A percentile compares a stretch with the other conserved stretches of the same genome.
These are phyloP conservation scores for Euschistus heros DNA, from an alignment of 1,140 invertebrate species.

Conservation along the genomic window DNA sequence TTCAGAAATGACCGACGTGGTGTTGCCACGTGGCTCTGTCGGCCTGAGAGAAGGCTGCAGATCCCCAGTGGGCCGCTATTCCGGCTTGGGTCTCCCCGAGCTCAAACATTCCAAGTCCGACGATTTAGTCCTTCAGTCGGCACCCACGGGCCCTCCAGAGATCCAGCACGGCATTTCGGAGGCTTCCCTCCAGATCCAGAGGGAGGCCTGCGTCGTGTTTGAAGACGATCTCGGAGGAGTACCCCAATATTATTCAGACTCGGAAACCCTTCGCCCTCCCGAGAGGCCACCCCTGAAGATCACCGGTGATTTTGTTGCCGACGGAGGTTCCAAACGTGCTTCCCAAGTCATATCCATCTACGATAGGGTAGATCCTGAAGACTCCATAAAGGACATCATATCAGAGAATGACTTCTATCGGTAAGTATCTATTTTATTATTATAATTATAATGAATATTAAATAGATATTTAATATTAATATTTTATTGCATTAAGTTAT, in stretches of 20 bases:
- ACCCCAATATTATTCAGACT: slow-evolving; percentile 32
- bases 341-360: slow-evolving; percentile 31
- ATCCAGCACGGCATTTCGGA: slow-evolving; percentile 35
- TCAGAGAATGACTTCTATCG: slow-evolving; percentile 53
- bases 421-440: slow-evolving; percentile 33
- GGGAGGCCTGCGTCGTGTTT: slow-evolving; percentile 33
- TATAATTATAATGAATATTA: too few relatives aligned
- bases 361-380: slow-evolving; percentile 48
- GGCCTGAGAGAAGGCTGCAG: slow-evolving; percentile 29
- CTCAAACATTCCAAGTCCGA: slow-evolving; percentile 34
- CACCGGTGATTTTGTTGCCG: slow-evolving; percentile 31
- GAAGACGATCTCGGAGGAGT: slow-evolving; percentile 30
- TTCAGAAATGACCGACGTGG: not conserved
- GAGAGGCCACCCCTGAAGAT: slow-evolving; percentile 31
- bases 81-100: slow-evolving; percentile 30
- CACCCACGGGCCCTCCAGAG: slow-evolving; percentile 37
- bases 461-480: too few relatives aligned
- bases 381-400: slow-evolving; percentile 51
- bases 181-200: slow-evolving; percentile 31
- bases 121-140: slow-evolving; percentile 34
- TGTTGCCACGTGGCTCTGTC: not conserved
- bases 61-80: slow-evolving; percentile 33
- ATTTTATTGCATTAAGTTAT: too few relatives aligned
- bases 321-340: slow-evolving; percentile 22
- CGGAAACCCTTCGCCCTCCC: slow-evolving; percentile 29